These are phyloP conservation scores for Taeniopygia guttata DNA, from an alignment of 2,797 vertebrate species.

Conservation along the genomic window DNA sequence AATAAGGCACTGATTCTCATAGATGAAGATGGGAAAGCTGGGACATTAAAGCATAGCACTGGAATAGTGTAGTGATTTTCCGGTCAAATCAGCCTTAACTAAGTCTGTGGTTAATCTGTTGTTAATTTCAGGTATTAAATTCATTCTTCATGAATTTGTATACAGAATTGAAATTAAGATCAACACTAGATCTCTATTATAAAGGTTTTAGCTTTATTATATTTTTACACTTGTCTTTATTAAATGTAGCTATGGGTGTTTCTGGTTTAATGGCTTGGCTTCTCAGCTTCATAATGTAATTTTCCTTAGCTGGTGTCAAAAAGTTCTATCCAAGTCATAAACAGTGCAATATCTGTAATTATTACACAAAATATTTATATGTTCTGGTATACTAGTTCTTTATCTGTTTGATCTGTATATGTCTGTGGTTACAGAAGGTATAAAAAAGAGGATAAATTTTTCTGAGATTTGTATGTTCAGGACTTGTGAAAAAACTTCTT, in stretches of 20 bases:
- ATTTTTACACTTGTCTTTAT: not conserved
- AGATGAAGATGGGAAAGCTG: not conserved
- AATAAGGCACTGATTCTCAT: not conserved
- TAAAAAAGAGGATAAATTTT: not conserved
- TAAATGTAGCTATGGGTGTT: not conserved
- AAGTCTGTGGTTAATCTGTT: not conserved
- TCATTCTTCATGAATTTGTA: not conserved
- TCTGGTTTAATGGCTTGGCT: not conserved
- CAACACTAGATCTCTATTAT: not conserved
- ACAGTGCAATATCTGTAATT: not conserved
- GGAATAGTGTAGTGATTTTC: not conserved
- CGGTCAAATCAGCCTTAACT: not conserved
- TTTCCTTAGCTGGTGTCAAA: not conserved
- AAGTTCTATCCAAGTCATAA: not conserved
- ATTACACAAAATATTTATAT: not conserved
- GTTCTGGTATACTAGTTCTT: not conserved
- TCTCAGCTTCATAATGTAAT: not conserved
- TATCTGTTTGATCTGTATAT: not conserved
- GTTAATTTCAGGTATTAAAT: not conserved
- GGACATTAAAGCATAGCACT: not conserved
- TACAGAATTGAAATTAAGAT: not conserved
- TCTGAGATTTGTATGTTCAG: not conserved
- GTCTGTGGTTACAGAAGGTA: not conserved
- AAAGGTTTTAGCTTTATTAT: not conserved
- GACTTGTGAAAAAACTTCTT: not conserved